phyloP scores from a whole-genome alignment of 1,140 invertebrate genomes.

The Diprion similis region DNA sequence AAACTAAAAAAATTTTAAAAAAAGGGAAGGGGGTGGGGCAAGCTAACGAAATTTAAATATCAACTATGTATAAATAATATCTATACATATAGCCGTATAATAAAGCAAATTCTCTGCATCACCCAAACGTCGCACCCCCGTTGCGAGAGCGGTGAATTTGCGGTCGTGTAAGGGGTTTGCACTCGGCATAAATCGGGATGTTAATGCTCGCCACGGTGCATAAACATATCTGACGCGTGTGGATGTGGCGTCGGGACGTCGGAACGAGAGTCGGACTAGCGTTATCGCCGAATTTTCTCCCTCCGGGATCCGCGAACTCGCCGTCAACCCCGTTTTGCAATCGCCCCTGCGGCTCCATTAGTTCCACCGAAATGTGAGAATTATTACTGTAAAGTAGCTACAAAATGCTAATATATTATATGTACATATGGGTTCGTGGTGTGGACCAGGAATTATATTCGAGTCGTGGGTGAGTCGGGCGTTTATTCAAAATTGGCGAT shows the following conservation, averaged over 20 bases:
- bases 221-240: conserved; percentile 57
- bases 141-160: conserved; percentile 44
- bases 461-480: no score
- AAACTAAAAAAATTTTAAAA: no score
- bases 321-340: conserved; percentile 40
- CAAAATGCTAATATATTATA: no score
- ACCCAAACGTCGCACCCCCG: conserved; percentile 32
- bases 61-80: conserved; percentile 33
- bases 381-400: conserved; percentile 26
- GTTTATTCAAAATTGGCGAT: no score
- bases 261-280: no score
- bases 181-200: conserved; percentile 52
- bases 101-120: no score
- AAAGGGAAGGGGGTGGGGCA: no score
- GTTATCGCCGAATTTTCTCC: no score
- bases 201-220: conserved; percentile 53
- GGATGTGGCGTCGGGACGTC: conserved; percentile 42
- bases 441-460: no score
- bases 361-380: conserved; percentile 34
- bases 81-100: conserved; percentile 18
- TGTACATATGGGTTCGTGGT: no score
- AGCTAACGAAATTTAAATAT: no score
- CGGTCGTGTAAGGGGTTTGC: conserved; percentile 45
- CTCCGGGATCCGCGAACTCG: not conserved
- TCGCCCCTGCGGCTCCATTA: conserved; percentile 42